Evolutionary conservation across 2,888 invertebrate genomes (phyloP).

Genomic region (Pyralis farinalis): DNA sequence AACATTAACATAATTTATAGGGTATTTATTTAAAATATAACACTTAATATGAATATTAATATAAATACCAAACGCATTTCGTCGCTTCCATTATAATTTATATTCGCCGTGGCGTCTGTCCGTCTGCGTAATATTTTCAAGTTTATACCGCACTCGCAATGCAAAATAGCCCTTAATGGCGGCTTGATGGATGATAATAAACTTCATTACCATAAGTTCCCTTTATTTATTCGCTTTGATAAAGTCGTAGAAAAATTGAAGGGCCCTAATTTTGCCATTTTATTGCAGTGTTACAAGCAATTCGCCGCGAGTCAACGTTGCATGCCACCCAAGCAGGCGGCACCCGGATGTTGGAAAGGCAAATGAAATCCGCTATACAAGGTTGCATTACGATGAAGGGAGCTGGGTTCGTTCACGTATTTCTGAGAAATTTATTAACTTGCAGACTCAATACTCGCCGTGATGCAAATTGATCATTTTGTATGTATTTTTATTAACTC

Average conservation of each 20-base stretch:
- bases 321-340: too few relatives aligned
- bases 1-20: background rate
- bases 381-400: too few relatives aligned
- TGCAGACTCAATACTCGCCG: too few relatives aligned
- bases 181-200: conserved; percentile 13
- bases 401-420: too few relatives aligned
- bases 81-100: conserved; percentile 16
- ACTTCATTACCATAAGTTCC: conserved; percentile 13
- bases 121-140: conserved; percentile 13
- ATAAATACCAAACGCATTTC: background rate
- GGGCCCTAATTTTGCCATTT: background rate
- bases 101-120: conserved; percentile 14
- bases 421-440: too few relatives aligned
- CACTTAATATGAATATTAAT: background rate
- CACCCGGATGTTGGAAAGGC: background rate
- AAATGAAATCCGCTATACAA: too few relatives aligned
- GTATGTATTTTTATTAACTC: too few relatives aligned
- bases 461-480: too few relatives aligned
- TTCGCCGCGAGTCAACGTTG: background rate
- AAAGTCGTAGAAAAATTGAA: background rate
- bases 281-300: background rate
- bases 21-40: background rate
- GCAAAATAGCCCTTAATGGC: conserved; percentile 17
- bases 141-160: conserved; percentile 15
- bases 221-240: background rate